Evolutionary conservation across 2,888 invertebrate species (phyloP).

Genomic region (Dromius quadrimaculatus): DNA sequence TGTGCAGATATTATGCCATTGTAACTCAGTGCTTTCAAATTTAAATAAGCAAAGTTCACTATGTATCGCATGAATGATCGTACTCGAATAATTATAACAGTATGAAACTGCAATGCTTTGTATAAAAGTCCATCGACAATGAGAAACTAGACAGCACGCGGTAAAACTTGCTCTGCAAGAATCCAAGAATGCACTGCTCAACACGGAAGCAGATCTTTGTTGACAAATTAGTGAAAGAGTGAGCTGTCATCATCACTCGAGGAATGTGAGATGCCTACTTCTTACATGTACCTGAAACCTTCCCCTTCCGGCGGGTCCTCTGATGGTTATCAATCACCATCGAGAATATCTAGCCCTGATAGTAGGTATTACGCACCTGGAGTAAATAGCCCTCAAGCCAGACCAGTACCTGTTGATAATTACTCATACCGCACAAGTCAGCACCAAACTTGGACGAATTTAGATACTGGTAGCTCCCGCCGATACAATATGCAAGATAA

Average conservation of each 20-base stretch:
- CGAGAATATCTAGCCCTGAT: constrained; percentile 64
- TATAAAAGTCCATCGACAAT: constrained; percentile 11
- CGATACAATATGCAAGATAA: constrained; percentile 37
- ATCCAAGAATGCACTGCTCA: constrained; percentile 9
- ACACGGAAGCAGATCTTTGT: constrained; percentile 17
- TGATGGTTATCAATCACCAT: constrained; percentile 62
- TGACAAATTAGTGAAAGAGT: constrained; percentile 21
- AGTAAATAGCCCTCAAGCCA: constrained; percentile 61
- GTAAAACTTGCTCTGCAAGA: neutral
- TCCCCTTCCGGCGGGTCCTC: constrained; percentile 61
- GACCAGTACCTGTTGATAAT: constrained; percentile 51
- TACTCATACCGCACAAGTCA: constrained; percentile 7
- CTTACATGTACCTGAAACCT: constrained; percentile 60
- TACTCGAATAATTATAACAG: constrained; percentile 45
- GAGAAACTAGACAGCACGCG: constrained; percentile 8
- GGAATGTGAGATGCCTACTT: constrained; percentile 38
- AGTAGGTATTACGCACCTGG: constrained; percentile 61
- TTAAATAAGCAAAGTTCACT: neutral
- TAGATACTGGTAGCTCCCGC: constrained; percentile 1
- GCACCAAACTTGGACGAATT: constrained; percentile 39
- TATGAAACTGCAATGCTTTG: constrained; percentile 18
- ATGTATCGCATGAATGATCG: constrained; percentile 40
- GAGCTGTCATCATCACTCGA: constrained; percentile 2
- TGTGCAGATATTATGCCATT: too few species aligned
- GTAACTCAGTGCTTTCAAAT: too few species aligned